Evolutionary conservation across 1,140 invertebrate species (phyloP), one percentile per base, ranked within the genome.

Genomic region (Geopemphigus sp.): DNA sequence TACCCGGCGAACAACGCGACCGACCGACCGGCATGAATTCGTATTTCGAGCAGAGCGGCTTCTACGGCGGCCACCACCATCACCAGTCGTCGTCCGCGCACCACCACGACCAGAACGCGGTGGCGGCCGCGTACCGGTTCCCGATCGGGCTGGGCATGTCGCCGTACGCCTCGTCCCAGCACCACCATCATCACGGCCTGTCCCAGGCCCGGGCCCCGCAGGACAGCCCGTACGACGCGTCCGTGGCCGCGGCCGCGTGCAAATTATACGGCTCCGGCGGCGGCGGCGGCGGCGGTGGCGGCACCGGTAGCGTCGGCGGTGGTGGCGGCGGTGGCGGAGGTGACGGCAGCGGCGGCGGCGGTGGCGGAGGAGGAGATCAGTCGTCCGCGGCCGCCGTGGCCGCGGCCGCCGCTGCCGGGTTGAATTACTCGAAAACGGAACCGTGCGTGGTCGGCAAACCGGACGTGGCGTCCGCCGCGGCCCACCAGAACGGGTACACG

Each of bases 41-140:
- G 84, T 96, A 96, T 87, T 97, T 96, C 86, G 94, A 96, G 87
- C 94, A 95, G 88, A 91, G 92, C 86, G 94, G 94, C 86, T 96
- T 96, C 89, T 96, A 96, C 87, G 94, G 94, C 81, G 90, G 92
- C 83, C 94, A 94, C 86, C 92, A 93, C 83, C 92, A 94, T 85
- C 91, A 92, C 84, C 88, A 90, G 82, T 87, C 89, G 66, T 88
- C 89, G 61, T 90, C 90, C 82, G 91, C 93, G 83, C 89, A 90
- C 82, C 88, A 90, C 81, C 87, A 91, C 86, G 88, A 90, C 82
- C 83, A 86, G 76, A 88, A 88, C 81, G 90, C 89, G 57, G 90
- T 88, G 57, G 89, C 90, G 59, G 89, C 90, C 64, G 90, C 91
- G 61, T 94, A 95, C 86, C 89, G 94, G 83, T 90, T 90, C 45